Conservation (phyloP, 1,140 invertebrate genomes). For the Teleogryllus occipitalis region DNA sequence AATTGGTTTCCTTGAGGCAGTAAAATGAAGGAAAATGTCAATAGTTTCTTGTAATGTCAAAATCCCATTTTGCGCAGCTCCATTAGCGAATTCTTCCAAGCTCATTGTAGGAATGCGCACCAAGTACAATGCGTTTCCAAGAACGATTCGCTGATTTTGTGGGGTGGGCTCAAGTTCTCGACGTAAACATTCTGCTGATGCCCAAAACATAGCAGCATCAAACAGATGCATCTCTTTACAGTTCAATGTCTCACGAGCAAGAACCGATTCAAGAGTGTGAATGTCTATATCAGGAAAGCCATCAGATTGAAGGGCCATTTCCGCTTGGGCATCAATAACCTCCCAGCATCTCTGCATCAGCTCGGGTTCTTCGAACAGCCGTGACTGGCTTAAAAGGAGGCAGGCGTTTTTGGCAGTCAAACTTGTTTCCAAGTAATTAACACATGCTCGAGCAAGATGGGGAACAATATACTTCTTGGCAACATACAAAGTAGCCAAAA, state of each 20-base stretch:
- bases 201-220: constrained; percentile 82
- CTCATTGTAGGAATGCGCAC: constrained; percentile 86
- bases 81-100: constrained; percentile 84
- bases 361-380: constrained; percentile 85
- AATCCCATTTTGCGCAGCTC: constrained; percentile 79
- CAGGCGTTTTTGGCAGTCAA: constrained; percentile 88
- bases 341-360: constrained; percentile 91
- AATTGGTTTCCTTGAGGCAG: constrained; percentile 70
- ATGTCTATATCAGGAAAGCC: constrained; percentile 88
- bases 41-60: constrained; percentile 83
- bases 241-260: constrained; percentile 80
- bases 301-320: constrained; percentile 87
- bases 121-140: constrained; percentile 71
- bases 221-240: constrained; percentile 85
- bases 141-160: constrained; percentile 44
- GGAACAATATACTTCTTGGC: constrained; percentile 92
- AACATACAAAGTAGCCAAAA: constrained; percentile 79
- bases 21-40: constrained; percentile 85
- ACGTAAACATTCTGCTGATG: constrained; percentile 71
- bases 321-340: constrained; percentile 88
- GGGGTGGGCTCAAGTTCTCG: constrained; percentile 65
- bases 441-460: constrained; percentile 79
- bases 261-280: constrained; percentile 76
- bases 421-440: constrained; percentile 85
- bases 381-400: constrained; percentile 78